These are phyloP conservation scores for Bothrops alternatus DNA, from an alignment of 2,797 vertebrate genomes.

Conservation along the genomic window DNA sequence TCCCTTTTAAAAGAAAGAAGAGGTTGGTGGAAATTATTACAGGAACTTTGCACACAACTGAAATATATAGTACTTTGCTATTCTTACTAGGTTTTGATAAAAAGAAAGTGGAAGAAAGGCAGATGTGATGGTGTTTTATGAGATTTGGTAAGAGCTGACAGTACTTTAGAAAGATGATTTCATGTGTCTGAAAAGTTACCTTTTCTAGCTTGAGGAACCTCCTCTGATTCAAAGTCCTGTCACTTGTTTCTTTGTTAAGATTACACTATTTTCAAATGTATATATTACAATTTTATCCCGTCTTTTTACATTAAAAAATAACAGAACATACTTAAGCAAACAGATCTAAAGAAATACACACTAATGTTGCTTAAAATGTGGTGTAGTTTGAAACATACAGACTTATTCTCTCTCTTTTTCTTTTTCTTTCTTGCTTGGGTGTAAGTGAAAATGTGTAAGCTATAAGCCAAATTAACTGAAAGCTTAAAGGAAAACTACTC, in stretches of 20 bases:
- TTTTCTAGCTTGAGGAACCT: not conserved
- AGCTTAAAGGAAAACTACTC: not conserved
- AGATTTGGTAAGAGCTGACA: not conserved
- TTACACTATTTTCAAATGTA: not conserved
- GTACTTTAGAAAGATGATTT: not conserved
- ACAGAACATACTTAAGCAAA: not conserved
- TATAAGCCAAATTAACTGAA: not conserved
- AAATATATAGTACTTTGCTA: not conserved
- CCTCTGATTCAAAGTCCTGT: not conserved
- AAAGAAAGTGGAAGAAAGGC: not conserved
- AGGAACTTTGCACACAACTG: not conserved
- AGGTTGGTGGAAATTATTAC: slow-evolving; percentile 52
- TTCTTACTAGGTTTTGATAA: not conserved
- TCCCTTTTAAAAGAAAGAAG: slow-evolving; percentile 60
- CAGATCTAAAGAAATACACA: not conserved
- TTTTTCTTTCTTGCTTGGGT: not conserved
- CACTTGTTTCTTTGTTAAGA: not conserved
- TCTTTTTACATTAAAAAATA: not conserved
- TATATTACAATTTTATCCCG: not conserved
- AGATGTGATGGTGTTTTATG: not conserved
- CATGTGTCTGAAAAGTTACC: not conserved
- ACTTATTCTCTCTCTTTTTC: not conserved
- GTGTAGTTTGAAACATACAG: not conserved
- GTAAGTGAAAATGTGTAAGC: not conserved
- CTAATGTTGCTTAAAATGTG: not conserved